phyloP scores from a whole-genome alignment of 2,888 invertebrate genomes.

The Acanthosoma haemorrhoidale region DNA sequence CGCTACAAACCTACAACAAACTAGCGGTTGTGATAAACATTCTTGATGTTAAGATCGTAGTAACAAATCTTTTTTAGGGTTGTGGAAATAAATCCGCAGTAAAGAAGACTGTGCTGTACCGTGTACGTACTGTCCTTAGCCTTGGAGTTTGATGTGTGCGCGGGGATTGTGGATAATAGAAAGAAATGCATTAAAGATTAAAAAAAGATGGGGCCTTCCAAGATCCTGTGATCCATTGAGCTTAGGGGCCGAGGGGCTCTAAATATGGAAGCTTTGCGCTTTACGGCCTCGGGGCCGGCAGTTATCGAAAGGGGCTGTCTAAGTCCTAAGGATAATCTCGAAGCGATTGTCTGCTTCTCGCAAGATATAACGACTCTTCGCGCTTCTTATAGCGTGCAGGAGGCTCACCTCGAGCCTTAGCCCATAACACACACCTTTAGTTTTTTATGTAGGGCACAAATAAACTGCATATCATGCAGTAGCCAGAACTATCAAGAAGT shows the following conservation, averaged over 20 bases:
- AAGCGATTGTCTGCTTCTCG: neutral
- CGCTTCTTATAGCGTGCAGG: too few relatives aligned
- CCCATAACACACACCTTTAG: too few relatives aligned
- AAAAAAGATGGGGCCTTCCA: neutral
- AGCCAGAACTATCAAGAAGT: too few relatives aligned
- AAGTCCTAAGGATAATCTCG: neutral
- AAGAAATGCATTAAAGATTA: conserved; percentile 12
- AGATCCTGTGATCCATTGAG: neutral
- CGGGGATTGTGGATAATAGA: neutral
- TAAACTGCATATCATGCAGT: too few relatives aligned
- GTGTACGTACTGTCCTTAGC: too few relatives aligned
- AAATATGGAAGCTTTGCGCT: neutral
- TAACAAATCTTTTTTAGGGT: neutral
- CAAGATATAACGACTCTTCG: neutral
- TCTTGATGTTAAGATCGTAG: neutral
- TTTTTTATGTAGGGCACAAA: too few relatives aligned
- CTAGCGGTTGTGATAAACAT: too few relatives aligned
- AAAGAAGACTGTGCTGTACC: too few relatives aligned
- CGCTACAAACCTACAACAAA: too few relatives aligned
- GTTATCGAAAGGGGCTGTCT: neutral
- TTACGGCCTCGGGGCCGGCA: neutral
- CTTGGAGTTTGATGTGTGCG: too few relatives aligned
- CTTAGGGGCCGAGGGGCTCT: neutral
- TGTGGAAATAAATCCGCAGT: neutral
- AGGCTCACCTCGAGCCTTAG: too few relatives aligned